These are phyloP conservation scores for Crocidura indochinensis DNA, from an alignment of 2,797 vertebrate genomes.

Conservation along the genomic window DNA sequence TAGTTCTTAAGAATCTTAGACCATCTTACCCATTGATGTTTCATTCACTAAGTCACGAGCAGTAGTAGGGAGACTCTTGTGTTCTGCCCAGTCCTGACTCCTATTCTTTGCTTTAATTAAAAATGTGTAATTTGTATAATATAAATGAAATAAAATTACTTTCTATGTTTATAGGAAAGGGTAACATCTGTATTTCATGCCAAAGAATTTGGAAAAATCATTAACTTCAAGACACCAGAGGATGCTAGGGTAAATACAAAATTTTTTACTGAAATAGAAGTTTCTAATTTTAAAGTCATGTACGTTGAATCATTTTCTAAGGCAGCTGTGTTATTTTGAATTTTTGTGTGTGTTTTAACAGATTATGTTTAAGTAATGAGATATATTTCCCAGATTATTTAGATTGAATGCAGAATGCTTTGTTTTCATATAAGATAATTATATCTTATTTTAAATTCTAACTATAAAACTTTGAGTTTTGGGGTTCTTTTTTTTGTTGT, in stretches of 20 bases:
- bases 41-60: neutral
- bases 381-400: conserved; percentile 34
- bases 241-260: conserved; percentile 94
- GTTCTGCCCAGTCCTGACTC: neutral
- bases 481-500: too few species aligned
- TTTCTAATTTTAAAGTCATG: conserved; percentile 55
- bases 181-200: conserved; percentile 99
- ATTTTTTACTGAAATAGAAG: conserved; percentile 64
- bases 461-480: conserved; percentile 20
- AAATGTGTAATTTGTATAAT: neutral
- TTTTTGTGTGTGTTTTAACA: conserved; percentile 3
- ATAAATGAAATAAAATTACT: conserved; percentile 58
- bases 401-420: conserved; percentile 37
- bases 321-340: conserved; percentile 59
- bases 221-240: conserved; percentile 96
- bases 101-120: conserved; percentile 51
- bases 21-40: neutral
- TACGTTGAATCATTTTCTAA: conserved; percentile 55
- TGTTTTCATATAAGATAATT: conserved; percentile 46
- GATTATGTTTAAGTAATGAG: conserved; percentile 44
- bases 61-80: too few species aligned
- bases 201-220: conserved; percentile 99
- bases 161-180: conserved; percentile 93
- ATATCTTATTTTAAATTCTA: conserved; percentile 48
- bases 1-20: conserved; percentile 15